Percentiles rank a stretch among this genome's conserved stretches.
Evolutionary conservation across 2,888 invertebrate species (phyloP).

Genomic region (Chalcosyrphus nemorum): DNA sequence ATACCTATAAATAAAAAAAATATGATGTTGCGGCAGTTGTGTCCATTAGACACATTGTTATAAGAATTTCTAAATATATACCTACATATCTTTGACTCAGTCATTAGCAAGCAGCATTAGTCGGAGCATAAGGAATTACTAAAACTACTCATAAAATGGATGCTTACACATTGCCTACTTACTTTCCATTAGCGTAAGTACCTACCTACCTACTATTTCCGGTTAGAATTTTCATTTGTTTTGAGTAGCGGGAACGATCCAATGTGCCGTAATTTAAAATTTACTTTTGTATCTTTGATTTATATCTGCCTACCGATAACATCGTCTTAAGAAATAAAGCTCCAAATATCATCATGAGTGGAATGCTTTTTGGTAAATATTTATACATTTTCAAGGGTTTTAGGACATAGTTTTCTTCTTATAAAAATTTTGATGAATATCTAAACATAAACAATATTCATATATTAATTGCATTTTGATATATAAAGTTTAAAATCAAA

Average conservation of each 20-base stretch:
- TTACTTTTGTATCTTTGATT: neutral
- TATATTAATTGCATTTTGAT: too few species aligned
- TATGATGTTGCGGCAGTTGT: neutral
- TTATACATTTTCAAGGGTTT: neutral
- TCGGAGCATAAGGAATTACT: slow-evolving; percentile 19
- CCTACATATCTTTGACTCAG: neutral
- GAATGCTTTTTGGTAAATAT: slow-evolving; percentile 44
- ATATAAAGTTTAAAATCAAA: too few species aligned
- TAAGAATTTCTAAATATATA: neutral
- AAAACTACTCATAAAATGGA: slow-evolving; percentile 74
- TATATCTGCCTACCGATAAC: neutral
- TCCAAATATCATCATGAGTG: slow-evolving; percentile 59
- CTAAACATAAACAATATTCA: too few species aligned
- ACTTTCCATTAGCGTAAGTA: slow-evolving; percentile 77
- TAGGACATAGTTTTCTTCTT: neutral
- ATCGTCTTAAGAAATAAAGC: slow-evolving; percentile 32
- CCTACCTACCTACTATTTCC: too few species aligned
- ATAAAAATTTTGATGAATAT: too few species aligned
- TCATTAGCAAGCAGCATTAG: too few species aligned
- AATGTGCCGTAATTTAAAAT: neutral
- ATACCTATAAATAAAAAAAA: neutral
- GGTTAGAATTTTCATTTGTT: neutral
- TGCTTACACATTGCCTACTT: slow-evolving; percentile 77
- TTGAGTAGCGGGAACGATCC: neutral
- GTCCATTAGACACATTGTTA: neutral